phyloP scores from a whole-genome alignment of 1,140 invertebrate species.

The Sycophaga agraensis region DNA sequence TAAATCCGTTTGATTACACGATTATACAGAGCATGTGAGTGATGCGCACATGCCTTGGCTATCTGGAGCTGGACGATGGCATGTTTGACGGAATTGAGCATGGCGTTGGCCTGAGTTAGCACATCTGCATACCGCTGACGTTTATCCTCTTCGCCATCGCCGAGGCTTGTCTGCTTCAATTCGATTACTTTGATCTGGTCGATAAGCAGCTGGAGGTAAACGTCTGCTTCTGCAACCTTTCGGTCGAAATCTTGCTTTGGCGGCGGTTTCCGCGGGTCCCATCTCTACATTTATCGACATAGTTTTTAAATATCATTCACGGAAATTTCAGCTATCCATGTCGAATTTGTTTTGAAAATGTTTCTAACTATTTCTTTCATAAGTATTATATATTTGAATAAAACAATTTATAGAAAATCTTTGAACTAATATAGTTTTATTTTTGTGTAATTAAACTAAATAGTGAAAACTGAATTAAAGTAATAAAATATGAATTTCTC shows the following conservation, averaged over 20 bases:
- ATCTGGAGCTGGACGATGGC: slow-evolving; percentile 96
- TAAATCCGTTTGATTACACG: slow-evolving; percentile 14
- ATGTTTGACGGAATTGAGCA: slow-evolving; percentile 80
- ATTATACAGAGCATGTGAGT: slow-evolving; percentile 1
- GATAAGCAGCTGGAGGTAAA: slow-evolving; percentile 93
- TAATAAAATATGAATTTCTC: no score
- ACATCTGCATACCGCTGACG: slow-evolving; percentile 47
- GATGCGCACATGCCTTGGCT: slow-evolving; percentile 74
- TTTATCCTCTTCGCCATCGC: slow-evolving; percentile 45
- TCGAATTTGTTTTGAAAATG: no score
- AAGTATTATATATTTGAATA: no score
- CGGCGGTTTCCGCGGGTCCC: slow-evolving; percentile 63
- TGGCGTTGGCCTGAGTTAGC: slow-evolving; percentile 49
- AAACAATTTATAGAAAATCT: no score
- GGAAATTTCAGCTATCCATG: no score
- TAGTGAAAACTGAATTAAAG: no score
- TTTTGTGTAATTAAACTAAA: no score
- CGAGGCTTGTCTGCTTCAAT: slow-evolving; percentile 36
- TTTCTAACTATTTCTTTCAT: no score
- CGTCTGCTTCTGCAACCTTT: slow-evolving; percentile 92
- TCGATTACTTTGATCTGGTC: slow-evolving; percentile 80
- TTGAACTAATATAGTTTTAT: no score
- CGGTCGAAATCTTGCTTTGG: slow-evolving; percentile 83
- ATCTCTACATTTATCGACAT: slow-evolving; percentile 36
- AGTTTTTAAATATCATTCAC: no score